Evolutionary conservation across 35 echinoderm and acorn worm genomes (phyloP), one percentile per base, ranked within the genome.

Genomic region (Heliocidaris tuberculata): DNA sequence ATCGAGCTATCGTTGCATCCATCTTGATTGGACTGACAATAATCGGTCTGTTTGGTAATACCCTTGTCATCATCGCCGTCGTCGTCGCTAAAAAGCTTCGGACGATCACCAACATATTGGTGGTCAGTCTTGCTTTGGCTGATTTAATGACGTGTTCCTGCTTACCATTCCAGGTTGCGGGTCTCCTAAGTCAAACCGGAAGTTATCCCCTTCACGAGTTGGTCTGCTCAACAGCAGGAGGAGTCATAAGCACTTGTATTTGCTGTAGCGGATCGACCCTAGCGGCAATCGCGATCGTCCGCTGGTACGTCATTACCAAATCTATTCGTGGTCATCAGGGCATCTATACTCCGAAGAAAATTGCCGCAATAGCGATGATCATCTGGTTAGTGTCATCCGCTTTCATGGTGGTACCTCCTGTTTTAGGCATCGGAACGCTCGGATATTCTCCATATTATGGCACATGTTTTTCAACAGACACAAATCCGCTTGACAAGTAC

Each of bases 101-200:
- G 32, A 95, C 96, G 1, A 59, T 31, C 48, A 97, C 96, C 52
- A 97, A 97, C 87, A 93, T 50, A 30, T 94, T 97, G 85, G 93
- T 97, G 6, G 93, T 96, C 86, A 97, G 94, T 89, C 71, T 97
- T 0, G 96, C 96, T n/a, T 13, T 95, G 7, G 93, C 96, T 13
- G 96, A 97, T 94, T 59, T 96, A 2, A 13, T 96, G 15, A 92
- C 95, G 50, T 94, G 95, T 49, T 27, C 92, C 47, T 31, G 93
- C 24, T n/a, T 95, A 11, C 95, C 95, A 30, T 94, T 95, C 70
- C 42, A 90, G 13, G 48, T 88, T 7, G 94, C 94, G 15, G 94
- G 31, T 7, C 92, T 95, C 27, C 78, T 97, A 47, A 95, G 96
- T 49, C 42, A 52, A 21, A 47, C 7, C 16, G 93, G 93, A 30